Conservation (phyloP, 2,113 vertebrate species). For the Sus scrofa region T2T-Sscrofa CM000828.6:38312001-38312500, state of each 20-base stretch:
- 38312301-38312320: neutral
- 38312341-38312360: neutral
- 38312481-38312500: neutral
- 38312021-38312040: conserved; percentile 33
- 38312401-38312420: neutral
- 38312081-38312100: neutral
- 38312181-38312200: neutral
- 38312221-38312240: neutral
- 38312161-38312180: neutral
- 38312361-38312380: neutral
- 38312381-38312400: neutral
- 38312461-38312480: neutral
- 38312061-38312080: neutral
- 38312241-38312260: neutral
- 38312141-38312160: neutral
- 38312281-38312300: neutral
- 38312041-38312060: conserved; percentile 4
- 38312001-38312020: neutral
- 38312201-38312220: neutral
- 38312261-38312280: neutral
- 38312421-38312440: neutral
- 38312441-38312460: neutral
- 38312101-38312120: neutral
- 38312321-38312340: neutral
- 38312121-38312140: neutral